Percentiles rank a stretch among this genome's conserved stretches.
phyloP scores from a whole-genome alignment of 37 sponge, comb jelly and placozoan species.

The Spongia lamella region DNA sequence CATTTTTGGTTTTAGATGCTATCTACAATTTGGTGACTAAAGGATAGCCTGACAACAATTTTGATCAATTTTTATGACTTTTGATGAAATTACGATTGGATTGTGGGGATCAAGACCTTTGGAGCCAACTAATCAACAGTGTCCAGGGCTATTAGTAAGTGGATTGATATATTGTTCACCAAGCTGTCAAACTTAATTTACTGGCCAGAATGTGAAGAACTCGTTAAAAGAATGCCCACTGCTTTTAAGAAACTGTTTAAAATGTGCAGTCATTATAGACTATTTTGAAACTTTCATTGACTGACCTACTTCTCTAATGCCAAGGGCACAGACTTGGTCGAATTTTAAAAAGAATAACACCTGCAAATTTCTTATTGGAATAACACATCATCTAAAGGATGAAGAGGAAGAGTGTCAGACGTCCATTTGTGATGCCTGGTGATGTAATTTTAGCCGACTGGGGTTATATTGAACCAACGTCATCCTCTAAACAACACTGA shows the following conservation, averaged over 20 bases:
- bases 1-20: no score
- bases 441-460: conserved; percentile 42
- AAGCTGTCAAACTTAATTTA: conserved; percentile 16
- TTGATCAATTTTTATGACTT: no score
- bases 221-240: conserved; percentile 31
- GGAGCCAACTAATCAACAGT: conserved; percentile 15
- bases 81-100: conserved; percentile 21
- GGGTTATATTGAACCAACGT: no score
- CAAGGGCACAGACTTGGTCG: conserved; percentile 22
- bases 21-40: no score
- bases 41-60: no score
- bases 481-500: no score
- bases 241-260: conserved; percentile 7
- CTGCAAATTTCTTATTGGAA: conserved; percentile 20
- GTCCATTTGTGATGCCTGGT: conserved; percentile 40
- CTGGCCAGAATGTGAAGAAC: conserved; percentile 33
- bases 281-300: conserved; percentile 31
- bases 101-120: conserved; percentile 19
- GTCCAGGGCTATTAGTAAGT: background rate
- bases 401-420: conserved; percentile 58
- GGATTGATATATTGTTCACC: conserved; percentile 21
- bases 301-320: background rate
- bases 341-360: conserved; percentile 39
- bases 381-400: conserved; percentile 52
- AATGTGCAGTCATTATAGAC: conserved; percentile 16